Conservation (phyloP, 2,113 vertebrate species). For the Petroica traversi region DNA sequence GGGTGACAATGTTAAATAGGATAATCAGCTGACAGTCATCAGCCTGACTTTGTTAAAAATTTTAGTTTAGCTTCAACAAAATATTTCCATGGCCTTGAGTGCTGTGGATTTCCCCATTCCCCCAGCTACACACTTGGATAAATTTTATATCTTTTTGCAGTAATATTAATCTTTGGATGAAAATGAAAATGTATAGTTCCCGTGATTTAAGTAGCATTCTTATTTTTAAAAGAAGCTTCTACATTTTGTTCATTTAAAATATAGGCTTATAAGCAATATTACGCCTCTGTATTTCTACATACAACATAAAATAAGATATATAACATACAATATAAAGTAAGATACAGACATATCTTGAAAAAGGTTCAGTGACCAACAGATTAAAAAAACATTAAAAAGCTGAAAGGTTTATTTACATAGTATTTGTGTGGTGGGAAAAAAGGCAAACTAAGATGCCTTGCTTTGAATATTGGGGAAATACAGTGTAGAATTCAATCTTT, state of each 20-base stretch:
- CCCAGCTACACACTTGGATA: background rate
- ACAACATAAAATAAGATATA: too few relatives aligned
- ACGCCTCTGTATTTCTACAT: background rate
- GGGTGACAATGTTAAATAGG: background rate
- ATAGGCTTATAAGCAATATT: background rate
- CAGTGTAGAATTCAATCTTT: background rate
- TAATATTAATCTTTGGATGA: background rate
- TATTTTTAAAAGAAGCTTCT: background rate
- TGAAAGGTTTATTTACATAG: background rate
- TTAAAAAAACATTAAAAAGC: background rate
- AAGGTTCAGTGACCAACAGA: background rate
- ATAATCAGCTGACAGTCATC: background rate
- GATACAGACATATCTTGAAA: background rate
- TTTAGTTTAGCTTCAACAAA: background rate
- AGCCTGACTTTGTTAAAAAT: background rate
- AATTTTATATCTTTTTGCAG: background rate
- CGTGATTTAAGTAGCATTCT: background rate
- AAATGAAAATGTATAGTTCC: background rate
- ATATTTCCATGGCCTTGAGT: background rate
- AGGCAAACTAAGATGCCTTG: background rate
- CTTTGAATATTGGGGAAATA: background rate
- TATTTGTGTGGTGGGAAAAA: fast-evolving
- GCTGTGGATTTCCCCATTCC: background rate
- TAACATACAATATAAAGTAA: background rate
- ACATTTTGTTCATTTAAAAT: background rate